phyloP scores from a whole-genome alignment of 2,888 invertebrate species.

The Leptinotarsa tumamoca region DNA sequence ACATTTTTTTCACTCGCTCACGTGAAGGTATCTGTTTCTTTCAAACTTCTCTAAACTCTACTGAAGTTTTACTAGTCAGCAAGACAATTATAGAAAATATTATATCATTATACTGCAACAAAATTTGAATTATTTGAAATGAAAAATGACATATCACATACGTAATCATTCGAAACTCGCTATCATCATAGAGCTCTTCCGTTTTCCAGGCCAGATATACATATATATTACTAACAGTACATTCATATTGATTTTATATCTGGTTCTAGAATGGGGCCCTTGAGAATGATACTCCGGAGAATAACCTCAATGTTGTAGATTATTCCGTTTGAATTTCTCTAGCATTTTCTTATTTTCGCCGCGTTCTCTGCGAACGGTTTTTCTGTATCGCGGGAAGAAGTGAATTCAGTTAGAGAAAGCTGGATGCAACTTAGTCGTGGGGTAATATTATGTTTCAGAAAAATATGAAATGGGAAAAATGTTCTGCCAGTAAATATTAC shows the following conservation, averaged over 20 bases:
- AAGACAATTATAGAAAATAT: no score
- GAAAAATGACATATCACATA: no score
- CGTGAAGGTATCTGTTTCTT: no score
- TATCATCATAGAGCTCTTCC: not conserved
- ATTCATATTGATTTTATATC: conserved; percentile 33
- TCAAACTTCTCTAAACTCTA: no score
- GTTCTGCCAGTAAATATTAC: no score
- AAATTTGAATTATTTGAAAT: no score
- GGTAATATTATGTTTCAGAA: no score
- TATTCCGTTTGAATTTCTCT: conserved; percentile 38
- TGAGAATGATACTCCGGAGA: conserved; percentile 35
- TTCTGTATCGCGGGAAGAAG: not conserved
- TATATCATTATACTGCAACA: no score
- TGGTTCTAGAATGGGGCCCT: conserved; percentile 29
- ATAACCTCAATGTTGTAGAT: conserved; percentile 40
- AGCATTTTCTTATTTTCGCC: conserved; percentile 35
- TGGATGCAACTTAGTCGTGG: no score
- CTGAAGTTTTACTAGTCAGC: no score
- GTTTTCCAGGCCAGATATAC: not conserved
- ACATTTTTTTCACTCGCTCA: no score
- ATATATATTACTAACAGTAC: not conserved
- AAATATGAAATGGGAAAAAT: not conserved
- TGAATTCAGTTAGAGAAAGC: not conserved
- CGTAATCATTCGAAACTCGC: not conserved
- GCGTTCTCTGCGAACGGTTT: conserved; percentile 22